Evolutionary conservation across 2,113 vertebrate genomes (phyloP).

Genomic region (Hymenochirus boettgeri): DNA sequence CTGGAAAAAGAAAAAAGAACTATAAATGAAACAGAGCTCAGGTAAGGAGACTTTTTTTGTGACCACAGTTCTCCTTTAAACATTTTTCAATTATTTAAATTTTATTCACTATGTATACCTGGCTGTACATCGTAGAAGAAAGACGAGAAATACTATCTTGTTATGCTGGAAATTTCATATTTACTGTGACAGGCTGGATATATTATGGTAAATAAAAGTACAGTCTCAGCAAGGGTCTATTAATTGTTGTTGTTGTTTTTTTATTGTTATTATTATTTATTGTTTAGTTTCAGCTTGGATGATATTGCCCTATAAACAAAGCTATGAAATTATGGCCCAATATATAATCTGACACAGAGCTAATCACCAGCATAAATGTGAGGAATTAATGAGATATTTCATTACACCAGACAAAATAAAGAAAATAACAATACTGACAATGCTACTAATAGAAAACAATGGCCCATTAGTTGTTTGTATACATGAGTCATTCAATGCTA

Average conservation of each 20-base stretch:
- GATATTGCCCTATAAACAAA: not conserved
- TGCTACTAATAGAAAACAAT: conserved; percentile 19
- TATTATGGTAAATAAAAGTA: not conserved
- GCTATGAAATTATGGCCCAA: conserved; percentile 13
- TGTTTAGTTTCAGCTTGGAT: conserved; percentile 8
- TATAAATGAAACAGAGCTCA: no score
- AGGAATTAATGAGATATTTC: conserved; percentile 18
- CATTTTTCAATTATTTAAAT: no score
- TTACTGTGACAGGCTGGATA: not conserved
- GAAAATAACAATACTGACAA: conserved; percentile 1
- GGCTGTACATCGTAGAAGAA: not conserved
- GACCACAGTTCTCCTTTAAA: no score
- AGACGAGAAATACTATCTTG: not conserved
- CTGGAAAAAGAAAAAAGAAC: no score
- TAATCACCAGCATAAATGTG: conserved; percentile 19
- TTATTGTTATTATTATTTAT: conserved; percentile 16
- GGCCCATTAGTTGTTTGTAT: conserved; percentile 12
- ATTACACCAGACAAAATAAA: conserved; percentile 10
- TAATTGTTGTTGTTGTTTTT: not conserved
- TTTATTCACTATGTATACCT: not conserved
- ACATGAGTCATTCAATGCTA: not conserved
- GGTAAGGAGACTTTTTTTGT: no score
- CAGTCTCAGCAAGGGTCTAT: not conserved
- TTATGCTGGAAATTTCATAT: not conserved
- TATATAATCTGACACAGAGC: conserved; percentile 1